Evolutionary conservation across 2,113 vertebrate species (phyloP).

Genomic region (Rallus limicola): DNA sequence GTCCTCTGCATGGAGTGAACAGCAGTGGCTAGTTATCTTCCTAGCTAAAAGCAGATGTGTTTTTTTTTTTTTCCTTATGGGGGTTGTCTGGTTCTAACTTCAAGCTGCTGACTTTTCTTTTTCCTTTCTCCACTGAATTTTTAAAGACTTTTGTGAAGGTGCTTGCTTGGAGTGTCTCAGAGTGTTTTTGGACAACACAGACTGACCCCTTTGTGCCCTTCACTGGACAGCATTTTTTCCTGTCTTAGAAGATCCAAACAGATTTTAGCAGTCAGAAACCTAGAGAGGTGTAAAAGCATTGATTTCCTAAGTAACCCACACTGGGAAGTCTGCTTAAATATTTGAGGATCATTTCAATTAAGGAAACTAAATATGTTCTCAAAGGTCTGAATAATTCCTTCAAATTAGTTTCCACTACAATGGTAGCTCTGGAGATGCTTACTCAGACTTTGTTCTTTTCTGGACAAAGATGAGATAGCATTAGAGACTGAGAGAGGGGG

Average conservation of each 20-base stretch:
- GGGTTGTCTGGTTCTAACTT: neutral
- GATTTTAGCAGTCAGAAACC: neutral
- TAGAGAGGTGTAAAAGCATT: neutral
- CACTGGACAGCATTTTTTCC: neutral
- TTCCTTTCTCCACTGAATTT: neutral
- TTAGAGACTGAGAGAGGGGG: neutral
- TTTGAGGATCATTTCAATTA: neutral
- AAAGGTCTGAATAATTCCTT: constrained; percentile 9
- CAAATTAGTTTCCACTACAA: neutral
- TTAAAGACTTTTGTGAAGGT: neutral
- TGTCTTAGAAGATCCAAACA: neutral
- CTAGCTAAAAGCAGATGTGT: neutral
- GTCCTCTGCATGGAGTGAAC: neutral
- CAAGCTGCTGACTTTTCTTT: neutral
- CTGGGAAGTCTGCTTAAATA: neutral
- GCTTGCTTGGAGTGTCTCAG: neutral
- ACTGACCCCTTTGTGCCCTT: neutral
- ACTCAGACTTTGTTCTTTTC: neutral
- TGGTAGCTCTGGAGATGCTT: neutral
- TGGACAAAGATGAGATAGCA: neutral
- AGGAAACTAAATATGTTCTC: neutral
- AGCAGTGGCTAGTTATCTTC: neutral
- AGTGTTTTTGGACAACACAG: neutral
- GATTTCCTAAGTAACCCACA: neutral
- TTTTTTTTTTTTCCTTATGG: neutral